phyloP scores from a whole-genome alignment of 2,113 vertebrate genomes.

The Bostrychus sinensis region DNA sequence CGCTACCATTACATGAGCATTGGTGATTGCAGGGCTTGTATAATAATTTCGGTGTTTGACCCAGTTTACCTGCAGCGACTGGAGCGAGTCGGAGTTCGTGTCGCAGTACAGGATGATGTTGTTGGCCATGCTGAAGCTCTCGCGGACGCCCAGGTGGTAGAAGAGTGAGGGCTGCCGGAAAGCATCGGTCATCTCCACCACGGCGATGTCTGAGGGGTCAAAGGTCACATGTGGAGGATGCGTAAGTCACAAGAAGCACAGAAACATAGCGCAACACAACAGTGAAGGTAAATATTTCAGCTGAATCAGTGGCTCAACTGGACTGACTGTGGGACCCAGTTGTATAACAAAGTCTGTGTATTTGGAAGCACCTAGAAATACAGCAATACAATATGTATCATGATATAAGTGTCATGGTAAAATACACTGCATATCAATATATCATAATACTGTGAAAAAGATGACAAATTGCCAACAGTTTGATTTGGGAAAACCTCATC shows the following conservation, averaged over 20 bases:
- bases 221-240: neutral
- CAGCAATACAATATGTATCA: no score
- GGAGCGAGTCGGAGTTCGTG: constrained; percentile 89
- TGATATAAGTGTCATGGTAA: no score
- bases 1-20: neutral
- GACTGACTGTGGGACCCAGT: no score
- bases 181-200: constrained; percentile 97
- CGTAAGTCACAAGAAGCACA: neutral
- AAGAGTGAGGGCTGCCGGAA: constrained; percentile 98
- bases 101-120: constrained; percentile 99
- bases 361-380: no score
- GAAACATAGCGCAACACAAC: neutral
- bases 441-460: no score
- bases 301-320: neutral
- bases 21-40: constrained; percentile 6
- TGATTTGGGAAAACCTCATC: no score
- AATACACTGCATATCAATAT: no score
- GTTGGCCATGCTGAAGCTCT: constrained; percentile 99
- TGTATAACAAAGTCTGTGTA: no score
- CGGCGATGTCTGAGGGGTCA: constrained; percentile 87
- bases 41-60: neutral
- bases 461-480: no score
- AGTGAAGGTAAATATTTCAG: neutral
- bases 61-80: constrained; percentile 90
- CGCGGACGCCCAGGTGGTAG: constrained; percentile 95